Base-by-base conservation (phyloP, 37 sponge, comb jelly and placozoan genomes). In the Lycopodina hypogea region DNA sequence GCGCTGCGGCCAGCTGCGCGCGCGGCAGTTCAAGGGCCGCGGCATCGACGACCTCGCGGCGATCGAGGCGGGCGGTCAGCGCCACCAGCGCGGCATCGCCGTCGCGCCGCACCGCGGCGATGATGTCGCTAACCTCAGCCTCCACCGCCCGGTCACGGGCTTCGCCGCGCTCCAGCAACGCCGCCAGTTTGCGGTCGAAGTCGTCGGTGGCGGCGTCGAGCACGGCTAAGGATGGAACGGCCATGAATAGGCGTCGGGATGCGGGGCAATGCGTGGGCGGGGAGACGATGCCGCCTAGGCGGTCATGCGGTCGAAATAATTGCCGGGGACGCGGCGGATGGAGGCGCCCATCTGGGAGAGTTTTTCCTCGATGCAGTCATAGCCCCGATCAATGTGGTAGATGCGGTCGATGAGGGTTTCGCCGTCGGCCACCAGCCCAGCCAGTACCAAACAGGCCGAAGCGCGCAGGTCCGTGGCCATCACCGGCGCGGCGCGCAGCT, bases 301-400 rank as follows among this genome's bases (percentile, higher is more conserved):
- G 14, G 56, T 21, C 18, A 55, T 18, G 56, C 56, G 56, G 18
- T 18, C 18, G 56, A 21, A 18, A 14, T 21, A 18, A 21, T 18
- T 21, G 18, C 18, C 18, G 18, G 14, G 56, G 56, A 55, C 56
- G 18, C 56, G 56, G 56, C 18, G 18, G 56, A 55, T 55, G 14
- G 19, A 21, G 32, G 75, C 75, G 30, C 75, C 75, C 4, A 2
- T 8, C 3, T 26, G 33, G 2, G 59, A 1, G 29, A 74, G 32
- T 11, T 74, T 74, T 4, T 74, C 30, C 28, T 52, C 75, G 30
- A 74, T 51, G 8, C 29, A 23, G 8, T 74, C 57, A 74, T 74
- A 74, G 56, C 75, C 75, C 33, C 75, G 56, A 56, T 74, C 75
- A 3, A 74, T 28, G 75, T 74, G 75, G 33, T 56, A 7, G 57